A percentile compares a stretch with the other conserved stretches of the same genome.
These are phyloP conservation scores for Tolypeutes matacus DNA, from an alignment of 2,797 vertebrate species.

Conservation along the genomic window DNA sequence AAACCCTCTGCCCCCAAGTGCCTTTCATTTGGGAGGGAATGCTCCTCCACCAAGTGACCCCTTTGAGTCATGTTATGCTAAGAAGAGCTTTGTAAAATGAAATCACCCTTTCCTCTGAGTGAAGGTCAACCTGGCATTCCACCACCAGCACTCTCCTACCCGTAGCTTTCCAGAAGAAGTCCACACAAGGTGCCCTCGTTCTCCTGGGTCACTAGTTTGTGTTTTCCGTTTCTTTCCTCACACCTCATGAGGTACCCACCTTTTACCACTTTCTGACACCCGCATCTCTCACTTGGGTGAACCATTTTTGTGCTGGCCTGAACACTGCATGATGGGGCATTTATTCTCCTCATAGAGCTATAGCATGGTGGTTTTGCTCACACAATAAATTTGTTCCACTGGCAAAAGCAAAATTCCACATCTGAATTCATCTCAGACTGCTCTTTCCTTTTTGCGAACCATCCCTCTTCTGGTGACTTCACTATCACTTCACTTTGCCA, in stretches of 20 bases:
- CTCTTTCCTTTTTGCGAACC: conserved; percentile 64
- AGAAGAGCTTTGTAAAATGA: conserved; percentile 40
- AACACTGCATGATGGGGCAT: not conserved
- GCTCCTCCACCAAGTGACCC: not conserved
- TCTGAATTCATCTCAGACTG: conserved; percentile 73
- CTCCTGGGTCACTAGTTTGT: not conserved
- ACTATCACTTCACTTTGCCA: conserved; percentile 10
- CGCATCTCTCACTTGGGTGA: conserved; percentile 7
- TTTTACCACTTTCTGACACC: conserved; percentile 23
- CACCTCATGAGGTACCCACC: accelerated
- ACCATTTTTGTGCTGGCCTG: not conserved
- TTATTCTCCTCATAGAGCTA: conserved; percentile 44
- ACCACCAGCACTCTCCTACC: not conserved
- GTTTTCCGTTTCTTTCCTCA: not conserved
- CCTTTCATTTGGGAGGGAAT: not conserved
- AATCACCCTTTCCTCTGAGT: not conserved
- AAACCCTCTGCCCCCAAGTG: not conserved
- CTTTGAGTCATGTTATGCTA: conserved; percentile 53
- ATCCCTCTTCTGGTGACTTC: conserved; percentile 34
- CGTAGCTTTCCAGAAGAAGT: not conserved
- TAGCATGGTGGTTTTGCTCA: conserved; percentile 59
- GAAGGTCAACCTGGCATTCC: not conserved
- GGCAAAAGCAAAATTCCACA: conserved; percentile 68
- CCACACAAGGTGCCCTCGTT: accelerated
- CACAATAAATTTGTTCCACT: conserved; percentile 62